phyloP scores from a whole-genome alignment of 2,888 invertebrate genomes.

The Malthinus seriepunctatus region DNA sequence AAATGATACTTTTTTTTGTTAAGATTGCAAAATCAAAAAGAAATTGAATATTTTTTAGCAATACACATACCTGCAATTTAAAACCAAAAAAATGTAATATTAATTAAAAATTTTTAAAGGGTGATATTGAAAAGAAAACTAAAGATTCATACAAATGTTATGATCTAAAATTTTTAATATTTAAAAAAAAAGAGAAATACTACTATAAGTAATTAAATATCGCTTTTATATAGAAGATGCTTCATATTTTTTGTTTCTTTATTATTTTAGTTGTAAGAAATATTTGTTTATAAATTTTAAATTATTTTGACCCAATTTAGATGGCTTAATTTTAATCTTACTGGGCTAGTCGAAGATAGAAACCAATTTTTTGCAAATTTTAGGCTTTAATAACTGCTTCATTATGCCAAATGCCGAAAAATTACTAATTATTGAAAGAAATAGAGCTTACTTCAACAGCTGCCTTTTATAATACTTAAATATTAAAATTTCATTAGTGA shows the following conservation, averaged over 20 bases:
- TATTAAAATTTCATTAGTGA: too few relatives aligned
- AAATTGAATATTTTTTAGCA: slow-evolving; percentile 1
- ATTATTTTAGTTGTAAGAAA: slow-evolving; percentile 17
- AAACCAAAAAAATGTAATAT: slow-evolving; percentile 18
- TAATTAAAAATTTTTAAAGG: slow-evolving; percentile 18
- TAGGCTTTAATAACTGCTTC: slow-evolving; percentile 20
- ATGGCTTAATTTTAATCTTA: slow-evolving; percentile 36
- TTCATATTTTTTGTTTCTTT: slow-evolving; percentile 23
- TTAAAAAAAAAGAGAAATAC: slow-evolving; percentile 8
- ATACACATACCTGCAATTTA: slow-evolving; percentile 12
- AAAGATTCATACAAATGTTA: slow-evolving; percentile 6
- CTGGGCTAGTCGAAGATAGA: slow-evolving; percentile 39
- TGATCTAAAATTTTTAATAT: slow-evolving; percentile 13
- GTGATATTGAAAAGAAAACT: slow-evolving; percentile 18
- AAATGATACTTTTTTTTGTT: not conserved
- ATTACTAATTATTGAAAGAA: too few relatives aligned
- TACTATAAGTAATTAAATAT: slow-evolving; percentile 21
- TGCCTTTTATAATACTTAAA: too few relatives aligned
- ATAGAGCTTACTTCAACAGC: too few relatives aligned
- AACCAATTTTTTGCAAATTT: slow-evolving; percentile 1
- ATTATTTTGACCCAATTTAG: slow-evolving; percentile 32
- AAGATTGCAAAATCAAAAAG: slow-evolving; percentile 1
- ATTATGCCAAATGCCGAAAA: too few relatives aligned
- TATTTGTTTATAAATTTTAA: slow-evolving; percentile 21
- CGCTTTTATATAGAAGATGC: slow-evolving; percentile 24